Base-by-base conservation (phyloP, 2,113 vertebrate genomes). In the Melanocharis versteri region DNA sequence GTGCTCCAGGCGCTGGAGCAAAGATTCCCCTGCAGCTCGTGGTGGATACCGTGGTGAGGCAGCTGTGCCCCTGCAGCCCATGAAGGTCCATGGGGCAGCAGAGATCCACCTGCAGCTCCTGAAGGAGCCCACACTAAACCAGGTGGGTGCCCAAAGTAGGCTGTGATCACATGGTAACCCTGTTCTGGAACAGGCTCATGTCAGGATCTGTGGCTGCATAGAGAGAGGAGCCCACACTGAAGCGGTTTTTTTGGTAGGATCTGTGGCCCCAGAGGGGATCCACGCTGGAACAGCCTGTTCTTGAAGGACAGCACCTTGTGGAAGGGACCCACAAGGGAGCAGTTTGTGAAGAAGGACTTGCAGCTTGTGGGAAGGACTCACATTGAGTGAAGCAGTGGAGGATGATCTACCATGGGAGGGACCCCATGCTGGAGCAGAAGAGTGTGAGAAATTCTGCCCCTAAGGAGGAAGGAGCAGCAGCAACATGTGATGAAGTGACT, bases 331-430 rank as follows among this genome's bases (percentile, higher is more conserved):
- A 65, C 8, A 5, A 6, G 48, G 26, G 40, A 78, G 51, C 21
- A 65, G 31, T 26, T 53, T 8, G 13, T 53, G 77, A 66, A 82
- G 77, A 60, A 19, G n/a, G n/a, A n/a, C n/a, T 27, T 21, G 19
- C 53, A 78, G 45, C 44, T n/a, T 39, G 7, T 54, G 40, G 19
- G 27, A 61, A 61, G 53, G 40, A 72, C 16, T 60, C 24, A 22
- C 12, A 16, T 7, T 48, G 51, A 28, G 53, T 47, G 61, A 48
- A 27, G 44, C 30, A 53, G 31, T 44, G 40, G 14, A 30, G 13
- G 14, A 60, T 0, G 0, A 20, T 77, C n/a, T 65, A 3, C 39
- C 8, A 1, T 21, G 51, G 44, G 33, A 71, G 15, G 7, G 27
- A 48, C n/a, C 13, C 15, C 31, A 24, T 0, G 0, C 19, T 48